These are phyloP conservation scores for Eledona agricola DNA, from an alignment of 2,888 invertebrate genomes.

Conservation along the genomic window DNA sequence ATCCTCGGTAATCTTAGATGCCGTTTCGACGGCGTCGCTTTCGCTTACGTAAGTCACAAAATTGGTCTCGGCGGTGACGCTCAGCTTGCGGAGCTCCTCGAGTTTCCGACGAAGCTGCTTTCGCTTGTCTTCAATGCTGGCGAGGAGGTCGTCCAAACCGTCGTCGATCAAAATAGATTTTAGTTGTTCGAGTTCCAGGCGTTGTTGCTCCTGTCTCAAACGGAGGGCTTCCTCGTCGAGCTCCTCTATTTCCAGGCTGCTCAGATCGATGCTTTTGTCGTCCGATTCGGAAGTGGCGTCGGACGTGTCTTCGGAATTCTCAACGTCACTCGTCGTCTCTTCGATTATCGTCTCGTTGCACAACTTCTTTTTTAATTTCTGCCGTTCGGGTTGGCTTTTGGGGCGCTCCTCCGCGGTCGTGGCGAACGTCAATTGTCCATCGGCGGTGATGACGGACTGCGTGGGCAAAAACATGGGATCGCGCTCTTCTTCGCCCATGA, in stretches of 20 bases:
- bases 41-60: constrained; percentile 57
- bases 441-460: constrained; percentile 70
- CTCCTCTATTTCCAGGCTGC: constrained; percentile 52
- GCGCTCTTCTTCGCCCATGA: constrained; percentile 69
- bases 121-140: constrained; percentile 58
- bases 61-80: constrained; percentile 53
- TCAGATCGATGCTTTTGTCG: constrained; percentile 45
- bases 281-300: constrained; percentile 38
- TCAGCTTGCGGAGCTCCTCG: constrained; percentile 58
- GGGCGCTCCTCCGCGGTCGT: constrained; percentile 58
- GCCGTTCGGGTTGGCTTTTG: constrained; percentile 50
- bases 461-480: constrained; percentile 75
- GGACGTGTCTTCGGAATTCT: constrained; percentile 20
- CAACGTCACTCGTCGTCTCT: too few relatives aligned
- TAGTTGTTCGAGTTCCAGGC: constrained; percentile 52
- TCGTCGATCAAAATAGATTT: constrained; percentile 54
- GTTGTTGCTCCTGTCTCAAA: constrained; percentile 52
- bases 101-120: constrained; percentile 55
- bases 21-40: constrained; percentile 56
- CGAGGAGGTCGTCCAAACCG: constrained; percentile 59
- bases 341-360: constrained; percentile 39
- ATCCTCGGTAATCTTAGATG: constrained; percentile 55
- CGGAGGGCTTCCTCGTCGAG: constrained; percentile 51
- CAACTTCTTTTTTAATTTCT: constrained; percentile 43
- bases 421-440: constrained; percentile 60